Base-by-base conservation (phyloP, 2,888 invertebrate genomes). In the Axea sp. region DNA sequence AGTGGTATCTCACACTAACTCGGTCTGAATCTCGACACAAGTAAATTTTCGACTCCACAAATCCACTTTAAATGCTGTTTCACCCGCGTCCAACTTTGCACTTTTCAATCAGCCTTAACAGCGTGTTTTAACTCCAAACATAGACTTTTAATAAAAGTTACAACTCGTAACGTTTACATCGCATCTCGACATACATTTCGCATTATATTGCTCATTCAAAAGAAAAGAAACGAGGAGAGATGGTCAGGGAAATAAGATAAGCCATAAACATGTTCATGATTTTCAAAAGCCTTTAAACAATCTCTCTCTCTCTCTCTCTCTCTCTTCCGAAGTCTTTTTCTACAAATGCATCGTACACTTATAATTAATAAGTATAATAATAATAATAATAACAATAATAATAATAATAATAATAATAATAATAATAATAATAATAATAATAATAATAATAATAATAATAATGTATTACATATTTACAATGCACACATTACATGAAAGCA, bases 1-100 rank as follows among this genome's bases (percentile, higher is more conserved):
- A 65, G 51, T 51, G 51, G 51, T 72, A 59, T 64, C 72, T 72
- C 37, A 41, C 28, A n/a, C 41, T 22, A 47, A 49, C 37, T 64
- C 57, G 9, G 11, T 7, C 19, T 11, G 41, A 45, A 47, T 45
- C 26, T 47, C 12, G 35, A 31, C 8, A 14, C 15, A 17, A 53
- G 26, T 59, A 59, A 60, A 53, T 53, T 60, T 30, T 11, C 51
- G 14, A 19, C 28, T n/a, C n/a, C n/a, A n/a, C n/a, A n/a, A n/a
- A n/a, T n/a, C 39, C 22, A 8, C 43, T 51, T 55, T 26, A 49
- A 47, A 55, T 39, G 35, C 51, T n/a, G n/a, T n/a, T n/a, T n/a
- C n/a, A n/a, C n/a, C n/a, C n/a, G n/a, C 14, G 26, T 55, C 39
- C 33, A 68, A 68, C 57, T 68, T 68, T 57, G 12, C 33, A 59